A percentile compares a stretch with the other conserved stretches of the same genome.
These are phyloP conservation scores for Hydrocynus forskahlii DNA, from an alignment of 2,797 vertebrate genomes.

Conservation along the genomic window DNA sequence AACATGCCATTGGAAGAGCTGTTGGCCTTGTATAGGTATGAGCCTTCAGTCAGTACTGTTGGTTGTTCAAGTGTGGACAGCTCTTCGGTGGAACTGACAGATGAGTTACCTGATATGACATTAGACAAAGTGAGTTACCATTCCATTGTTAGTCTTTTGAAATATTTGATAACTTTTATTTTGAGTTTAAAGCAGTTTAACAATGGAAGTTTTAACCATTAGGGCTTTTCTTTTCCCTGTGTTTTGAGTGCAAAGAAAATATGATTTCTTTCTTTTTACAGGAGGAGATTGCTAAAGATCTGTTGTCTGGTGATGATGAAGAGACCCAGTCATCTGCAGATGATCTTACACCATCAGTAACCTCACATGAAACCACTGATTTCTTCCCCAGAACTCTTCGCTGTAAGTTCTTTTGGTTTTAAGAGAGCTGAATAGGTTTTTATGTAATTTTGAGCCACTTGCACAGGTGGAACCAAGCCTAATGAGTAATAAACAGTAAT, in stretches of 20 bases:
- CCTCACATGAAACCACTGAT: conserved; percentile 84
- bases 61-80: conserved; percentile 80
- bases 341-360: conserved; percentile 86
- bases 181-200: neutral
- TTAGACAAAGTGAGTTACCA: conserved; percentile 83
- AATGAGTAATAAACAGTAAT: too few relatives aligned
- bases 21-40: conserved; percentile 87
- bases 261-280: conserved; percentile 48
- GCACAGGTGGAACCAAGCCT: too few relatives aligned
- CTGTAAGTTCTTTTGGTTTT: conserved; percentile 72
- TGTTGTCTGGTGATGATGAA: conserved; percentile 83
- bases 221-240: neutral
- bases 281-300: conserved; percentile 88
- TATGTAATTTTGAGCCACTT: too few relatives aligned
- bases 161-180: neutral
- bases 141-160: neutral
- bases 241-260: neutral
- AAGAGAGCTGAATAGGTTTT: neutral
- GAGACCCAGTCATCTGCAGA: conserved; percentile 88
- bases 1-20: conserved; percentile 89
- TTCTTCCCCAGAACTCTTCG: conserved; percentile 86
- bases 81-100: conserved; percentile 86
- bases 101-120: conserved; percentile 89
- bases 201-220: too few relatives aligned
- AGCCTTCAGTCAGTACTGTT: conserved; percentile 76